Evolutionary conservation across 2,888 invertebrate genomes (phyloP).

Genomic region (Gryllus longicercus): DNA sequence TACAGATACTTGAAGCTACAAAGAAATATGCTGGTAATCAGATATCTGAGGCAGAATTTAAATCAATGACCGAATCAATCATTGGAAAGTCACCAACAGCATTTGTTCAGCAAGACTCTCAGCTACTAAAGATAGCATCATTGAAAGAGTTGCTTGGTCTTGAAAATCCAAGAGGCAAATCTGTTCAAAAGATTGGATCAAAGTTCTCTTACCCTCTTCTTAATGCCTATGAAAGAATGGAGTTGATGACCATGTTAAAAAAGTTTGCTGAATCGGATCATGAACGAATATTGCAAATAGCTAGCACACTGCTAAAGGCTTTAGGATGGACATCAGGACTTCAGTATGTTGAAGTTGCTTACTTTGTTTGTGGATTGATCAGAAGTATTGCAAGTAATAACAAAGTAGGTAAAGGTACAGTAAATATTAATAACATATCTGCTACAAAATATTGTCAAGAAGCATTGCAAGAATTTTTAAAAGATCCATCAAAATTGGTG

Average conservation of each 20-base stretch:
- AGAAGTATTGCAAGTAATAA: neutral
- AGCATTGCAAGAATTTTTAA: neutral
- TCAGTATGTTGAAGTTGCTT: neutral
- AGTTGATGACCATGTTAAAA: neutral
- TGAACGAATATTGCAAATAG: neutral
- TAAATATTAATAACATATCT: neutral
- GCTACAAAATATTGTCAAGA: neutral
- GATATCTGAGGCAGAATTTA: neutral
- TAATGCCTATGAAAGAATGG: neutral
- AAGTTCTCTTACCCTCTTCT: neutral
- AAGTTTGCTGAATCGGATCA: neutral
- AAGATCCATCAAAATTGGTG: neutral
- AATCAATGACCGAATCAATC: neutral
- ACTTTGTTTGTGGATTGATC: neutral
- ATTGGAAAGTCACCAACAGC: neutral
- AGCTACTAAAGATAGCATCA: neutral
- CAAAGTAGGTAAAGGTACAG: neutral
- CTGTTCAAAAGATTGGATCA: neutral
- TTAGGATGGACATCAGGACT: neutral
- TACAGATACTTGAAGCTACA: neutral
- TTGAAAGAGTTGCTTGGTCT: neutral
- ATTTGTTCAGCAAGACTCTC: no score
- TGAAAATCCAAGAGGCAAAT: neutral
- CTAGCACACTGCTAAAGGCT: neutral
- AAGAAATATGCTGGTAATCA: neutral